Percentiles rank a stretch among this genome's conserved stretches.
phyloP scores from a whole-genome alignment of 2,113 vertebrate genomes.

The Microcebus tavaratra region DNA sequence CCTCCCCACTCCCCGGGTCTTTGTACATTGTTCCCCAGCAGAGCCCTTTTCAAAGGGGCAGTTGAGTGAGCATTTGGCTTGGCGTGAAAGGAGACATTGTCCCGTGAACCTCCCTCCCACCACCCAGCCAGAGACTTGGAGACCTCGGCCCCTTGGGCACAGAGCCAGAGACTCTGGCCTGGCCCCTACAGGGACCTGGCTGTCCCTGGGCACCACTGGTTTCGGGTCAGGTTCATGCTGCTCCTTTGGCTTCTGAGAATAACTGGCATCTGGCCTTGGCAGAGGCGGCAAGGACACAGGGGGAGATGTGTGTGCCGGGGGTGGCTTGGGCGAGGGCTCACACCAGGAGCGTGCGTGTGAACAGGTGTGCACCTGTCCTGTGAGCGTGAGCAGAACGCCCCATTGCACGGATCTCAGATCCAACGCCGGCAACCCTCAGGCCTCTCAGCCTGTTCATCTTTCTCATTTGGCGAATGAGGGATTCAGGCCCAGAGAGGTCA shows the following conservation, averaged over 20 bases:
- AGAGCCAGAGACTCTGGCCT: constrained; percentile 50
- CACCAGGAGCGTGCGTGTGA: background rate
- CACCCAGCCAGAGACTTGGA: constrained; percentile 32
- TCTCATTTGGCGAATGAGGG: constrained; percentile 3
- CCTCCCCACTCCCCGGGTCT: background rate
- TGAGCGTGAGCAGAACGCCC: background rate
- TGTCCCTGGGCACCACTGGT: background rate
- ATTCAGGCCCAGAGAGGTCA: background rate
- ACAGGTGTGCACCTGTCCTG: background rate
- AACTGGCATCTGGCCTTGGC: background rate
- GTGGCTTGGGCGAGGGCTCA: background rate
- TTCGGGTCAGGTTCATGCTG: background rate
- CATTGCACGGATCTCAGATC: background rate
- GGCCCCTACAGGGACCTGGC: background rate
- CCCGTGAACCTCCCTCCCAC: background rate
- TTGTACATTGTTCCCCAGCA: constrained; percentile 64
- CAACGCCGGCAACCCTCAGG: background rate
- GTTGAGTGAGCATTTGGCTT: constrained; percentile 65
- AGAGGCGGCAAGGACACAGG: background rate
- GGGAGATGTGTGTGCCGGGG: background rate
- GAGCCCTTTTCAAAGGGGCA: constrained; percentile 45
- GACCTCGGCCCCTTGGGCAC: constrained; percentile 49
- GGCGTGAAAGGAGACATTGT: constrained; percentile 73
- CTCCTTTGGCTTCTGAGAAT: constrained; percentile 49
- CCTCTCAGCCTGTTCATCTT: background rate